phyloP scores from a whole-genome alignment of 2,888 invertebrate species.

The Temnothorax ravouxi region DNA sequence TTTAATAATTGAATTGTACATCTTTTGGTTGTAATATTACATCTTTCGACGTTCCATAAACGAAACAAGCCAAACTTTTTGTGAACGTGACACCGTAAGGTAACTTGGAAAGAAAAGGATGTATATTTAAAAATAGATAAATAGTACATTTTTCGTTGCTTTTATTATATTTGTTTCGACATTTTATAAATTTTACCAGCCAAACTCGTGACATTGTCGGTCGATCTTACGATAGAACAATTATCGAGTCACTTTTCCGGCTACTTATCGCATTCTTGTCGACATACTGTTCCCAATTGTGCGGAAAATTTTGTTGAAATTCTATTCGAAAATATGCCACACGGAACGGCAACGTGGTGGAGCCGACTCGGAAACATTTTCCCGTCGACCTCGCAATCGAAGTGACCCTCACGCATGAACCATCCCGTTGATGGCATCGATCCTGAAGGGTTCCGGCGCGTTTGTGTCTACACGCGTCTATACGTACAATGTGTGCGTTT shows the following conservation, averaged over 20 bases:
- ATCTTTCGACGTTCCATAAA: neutral
- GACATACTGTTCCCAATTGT: neutral
- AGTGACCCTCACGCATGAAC: constrained; percentile 54
- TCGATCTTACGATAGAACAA: neutral
- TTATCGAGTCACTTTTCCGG: neutral
- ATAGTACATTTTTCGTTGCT: neutral
- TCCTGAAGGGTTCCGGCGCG: constrained; percentile 33
- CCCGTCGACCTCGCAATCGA: constrained; percentile 46
- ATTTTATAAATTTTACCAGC: neutral
- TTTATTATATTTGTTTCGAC: neutral
- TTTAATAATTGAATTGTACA: neutral
- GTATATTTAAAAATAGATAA: too few relatives aligned
- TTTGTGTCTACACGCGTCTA: neutral
- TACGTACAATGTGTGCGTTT: neutral
- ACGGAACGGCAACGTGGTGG: neutral
- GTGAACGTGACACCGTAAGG: too few relatives aligned
- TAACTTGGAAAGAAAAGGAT: neutral
- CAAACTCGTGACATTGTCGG: neutral
- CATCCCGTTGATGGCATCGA: constrained; percentile 51
- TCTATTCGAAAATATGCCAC: neutral
- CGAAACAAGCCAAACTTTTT: neutral
- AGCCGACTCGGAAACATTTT: constrained; percentile 44
- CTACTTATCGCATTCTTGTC: neutral
- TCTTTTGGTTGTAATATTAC: neutral
- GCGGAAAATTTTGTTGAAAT: neutral